These are phyloP conservation scores for Agapornis roseicollis DNA, from an alignment of 2,113 vertebrate genomes.

Conservation along the genomic window DNA sequence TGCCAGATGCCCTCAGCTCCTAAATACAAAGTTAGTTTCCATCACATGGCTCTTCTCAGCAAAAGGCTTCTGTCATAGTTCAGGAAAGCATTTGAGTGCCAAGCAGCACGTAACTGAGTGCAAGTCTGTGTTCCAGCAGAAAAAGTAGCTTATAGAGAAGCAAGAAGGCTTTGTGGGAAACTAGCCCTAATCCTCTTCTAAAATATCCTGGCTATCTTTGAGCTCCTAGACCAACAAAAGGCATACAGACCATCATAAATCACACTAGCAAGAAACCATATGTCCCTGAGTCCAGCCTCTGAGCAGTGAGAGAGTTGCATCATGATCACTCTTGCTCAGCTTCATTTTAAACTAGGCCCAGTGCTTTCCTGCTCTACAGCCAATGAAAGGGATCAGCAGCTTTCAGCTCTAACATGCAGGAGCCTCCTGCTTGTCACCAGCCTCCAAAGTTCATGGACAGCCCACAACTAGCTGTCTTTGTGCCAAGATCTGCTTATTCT, in stretches of 20 bases:
- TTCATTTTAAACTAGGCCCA: not conserved
- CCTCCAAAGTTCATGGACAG: not conserved
- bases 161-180: not conserved
- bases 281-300: not conserved
- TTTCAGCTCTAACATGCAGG: not conserved
- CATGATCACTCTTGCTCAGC: not conserved
- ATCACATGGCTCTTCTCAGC: not conserved
- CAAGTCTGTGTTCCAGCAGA: not conserved
- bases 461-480: not conserved
- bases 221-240: not conserved
- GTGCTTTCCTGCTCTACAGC: not conserved
- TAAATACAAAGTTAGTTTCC: not conserved
- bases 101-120: not conserved
- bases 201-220: not conserved
- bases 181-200: not conserved
- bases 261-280: not conserved
- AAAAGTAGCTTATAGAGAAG: not conserved
- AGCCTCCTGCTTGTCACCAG: not conserved
- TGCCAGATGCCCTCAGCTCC: not conserved
- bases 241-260: not conserved
- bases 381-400: not conserved
- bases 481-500: not conserved
- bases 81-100: not conserved
- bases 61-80: not conserved
- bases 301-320: not conserved